Base-by-base conservation (phyloP, 2,888 invertebrate species). In the Clivina fossor region DNA sequence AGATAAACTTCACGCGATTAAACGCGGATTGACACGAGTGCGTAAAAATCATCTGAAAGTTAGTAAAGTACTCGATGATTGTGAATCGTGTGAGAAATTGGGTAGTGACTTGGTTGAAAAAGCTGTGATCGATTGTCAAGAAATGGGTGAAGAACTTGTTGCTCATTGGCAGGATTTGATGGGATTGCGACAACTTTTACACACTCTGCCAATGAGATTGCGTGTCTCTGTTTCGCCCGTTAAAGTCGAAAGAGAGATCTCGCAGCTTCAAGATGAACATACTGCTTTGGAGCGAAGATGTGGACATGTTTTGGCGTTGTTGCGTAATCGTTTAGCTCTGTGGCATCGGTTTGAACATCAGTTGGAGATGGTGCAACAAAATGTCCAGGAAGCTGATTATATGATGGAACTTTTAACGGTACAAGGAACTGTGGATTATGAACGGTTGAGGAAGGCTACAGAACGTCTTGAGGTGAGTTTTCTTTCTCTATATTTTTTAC, bases 321-420 rank as follows among this genome's bases (percentile, higher is more conserved):
- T 91, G 19, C 80, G 82, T 26, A 80, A 80, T 49, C 81, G 86
- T 4, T 72, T 87, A 30, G 79, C 80, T 2, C 74, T 91, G 18
- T 92, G 91, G 91, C 78, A 84, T 53, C 76, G 88, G 18, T 90
- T 88, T 69, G 90, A 90, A 67, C 76, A 81, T 2, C 88, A 90
- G 64, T 71, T 91, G 62, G 90, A 91, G 64, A 68, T 84, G 69
- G 89, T 91, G 8, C 88, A 90, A 60, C 85, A 88, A 46, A 89
- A 88, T 0, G 89, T 90, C 0, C 82, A 89, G 53, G 90, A 91
- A 65, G 88, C 90, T 0, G 90, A 91, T 70, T 91, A 90, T 65
- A 90, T 91, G 90, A 88, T 90, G 77, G 90, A 91, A 62, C 75
- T 91, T 56, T 77, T 91, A 9, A 88, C 88, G 0, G 86, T 91